Conservation (phyloP, 1,140 invertebrate species). For the Aphaenogaster ashmeadi region DNA sequence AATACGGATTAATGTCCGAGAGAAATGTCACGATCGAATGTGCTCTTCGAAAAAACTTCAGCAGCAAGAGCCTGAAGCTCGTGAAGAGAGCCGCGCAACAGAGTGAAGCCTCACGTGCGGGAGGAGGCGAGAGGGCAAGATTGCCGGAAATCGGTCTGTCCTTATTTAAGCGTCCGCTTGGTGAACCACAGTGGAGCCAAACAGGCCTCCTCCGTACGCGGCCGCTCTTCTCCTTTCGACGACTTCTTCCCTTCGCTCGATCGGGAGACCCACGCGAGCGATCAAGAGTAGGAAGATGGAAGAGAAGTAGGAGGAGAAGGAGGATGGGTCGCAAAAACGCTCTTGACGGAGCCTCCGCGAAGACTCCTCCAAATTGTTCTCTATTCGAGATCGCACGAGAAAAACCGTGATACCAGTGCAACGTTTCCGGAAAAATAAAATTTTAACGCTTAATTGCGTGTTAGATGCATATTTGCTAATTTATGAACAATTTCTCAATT, state of each 20-base stretch:
- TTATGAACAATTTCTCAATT: background rate
- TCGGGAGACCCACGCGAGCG: constrained; percentile 58
- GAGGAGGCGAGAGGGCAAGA: constrained; percentile 66
- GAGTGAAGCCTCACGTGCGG: constrained; percentile 19
- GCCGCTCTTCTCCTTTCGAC: constrained; percentile 53
- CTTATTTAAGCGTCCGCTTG: constrained; percentile 80
- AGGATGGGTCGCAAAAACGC: constrained; percentile 60
- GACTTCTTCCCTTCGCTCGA: constrained; percentile 61
- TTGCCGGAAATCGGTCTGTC: constrained; percentile 83
- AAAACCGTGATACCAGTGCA: background rate
- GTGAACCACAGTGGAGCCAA: constrained; percentile 74
- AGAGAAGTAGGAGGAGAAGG: background rate
- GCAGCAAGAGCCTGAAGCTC: background rate
- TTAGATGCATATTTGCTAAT: background rate
- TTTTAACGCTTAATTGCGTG: background rate
- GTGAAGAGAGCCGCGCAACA: background rate
- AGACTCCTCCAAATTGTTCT: constrained; percentile 33
- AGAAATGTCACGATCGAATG: background rate
- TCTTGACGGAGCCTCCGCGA: constrained; percentile 12
- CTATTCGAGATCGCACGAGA: background rate
- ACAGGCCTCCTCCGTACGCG: constrained; percentile 57
- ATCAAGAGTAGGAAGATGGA: background rate
- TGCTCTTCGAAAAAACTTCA: background rate
- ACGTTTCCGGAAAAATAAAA: constrained; percentile 8
- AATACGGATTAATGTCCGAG: constrained; percentile 13